Conservation (phyloP, 2,113 vertebrate species). For the Bujurquina vittata region DNA sequence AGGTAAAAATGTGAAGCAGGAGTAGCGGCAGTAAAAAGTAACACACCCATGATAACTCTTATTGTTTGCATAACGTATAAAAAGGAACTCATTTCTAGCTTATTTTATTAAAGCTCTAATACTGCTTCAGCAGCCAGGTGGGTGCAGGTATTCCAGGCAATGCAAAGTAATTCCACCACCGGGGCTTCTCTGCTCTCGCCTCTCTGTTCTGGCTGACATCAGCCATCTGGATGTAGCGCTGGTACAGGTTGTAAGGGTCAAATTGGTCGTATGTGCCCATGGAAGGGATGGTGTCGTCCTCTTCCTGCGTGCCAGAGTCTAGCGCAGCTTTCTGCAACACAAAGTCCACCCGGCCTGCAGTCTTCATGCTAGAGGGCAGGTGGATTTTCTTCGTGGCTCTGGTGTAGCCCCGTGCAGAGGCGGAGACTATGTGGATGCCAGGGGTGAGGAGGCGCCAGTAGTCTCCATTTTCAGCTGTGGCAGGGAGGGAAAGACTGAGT, state of each 20-base stretch:
- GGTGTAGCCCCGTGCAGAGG: conserved; percentile 85
- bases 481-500: background rate
- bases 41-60: background rate
- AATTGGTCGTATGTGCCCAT: conserved; percentile 65
- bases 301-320: conserved; percentile 50
- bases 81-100: background rate
- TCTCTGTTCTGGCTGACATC: conserved; percentile 44
- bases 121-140: conserved; percentile 88
- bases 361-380: conserved; percentile 83
- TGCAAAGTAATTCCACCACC: conserved; percentile 96
- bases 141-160: conserved; percentile 81
- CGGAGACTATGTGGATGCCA: conserved; percentile 84
- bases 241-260: conserved; percentile 81
- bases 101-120: conserved; percentile 50
- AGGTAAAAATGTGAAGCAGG: conserved; percentile 1
- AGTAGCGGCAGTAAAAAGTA: background rate
- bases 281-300: conserved; percentile 33
- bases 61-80: background rate
- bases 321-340: conserved; percentile 72
- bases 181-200: conserved; percentile 84
- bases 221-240: conserved; percentile 66
- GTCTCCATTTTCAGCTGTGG: conserved; percentile 87
- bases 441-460: conserved; percentile 92
- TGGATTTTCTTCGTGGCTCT: conserved; percentile 86
- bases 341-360: conserved; percentile 90